A percentile compares a stretch with the other conserved stretches of the same genome.
Conservation (phyloP, 2,113 vertebrate genomes). For the Rhinopomastus cyanomelas region DNA sequence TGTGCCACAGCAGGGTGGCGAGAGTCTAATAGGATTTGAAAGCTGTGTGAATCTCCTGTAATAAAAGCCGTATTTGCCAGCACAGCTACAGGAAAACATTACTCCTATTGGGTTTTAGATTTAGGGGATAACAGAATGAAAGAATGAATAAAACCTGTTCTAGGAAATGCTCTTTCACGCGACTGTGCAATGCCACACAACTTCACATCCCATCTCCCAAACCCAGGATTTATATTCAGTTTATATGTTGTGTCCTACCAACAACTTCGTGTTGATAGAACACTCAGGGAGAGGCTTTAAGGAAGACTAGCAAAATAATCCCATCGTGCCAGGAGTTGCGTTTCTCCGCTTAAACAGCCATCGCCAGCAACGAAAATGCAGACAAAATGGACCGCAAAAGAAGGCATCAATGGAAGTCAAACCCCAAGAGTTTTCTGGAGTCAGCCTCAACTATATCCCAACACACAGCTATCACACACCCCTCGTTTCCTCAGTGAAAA, state of each 20-base stretch:
- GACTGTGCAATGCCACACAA: background rate
- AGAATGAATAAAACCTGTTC: background rate
- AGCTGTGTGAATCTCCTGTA: slow-evolving; percentile 1
- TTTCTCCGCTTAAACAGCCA: slow-evolving; percentile 41
- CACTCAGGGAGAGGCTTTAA: slow-evolving; percentile 38
- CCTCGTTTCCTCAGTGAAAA: slow-evolving; percentile 6
- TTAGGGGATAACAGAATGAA: slow-evolving; percentile 10
- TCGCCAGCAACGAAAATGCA: slow-evolving; percentile 1
- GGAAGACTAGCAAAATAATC: slow-evolving; percentile 67
- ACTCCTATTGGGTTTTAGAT: background rate
- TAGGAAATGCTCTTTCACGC: background rate
- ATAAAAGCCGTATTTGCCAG: slow-evolving; percentile 34
- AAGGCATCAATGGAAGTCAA: background rate
- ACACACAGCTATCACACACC: slow-evolving; percentile 1
- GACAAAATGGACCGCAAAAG: slow-evolving; percentile 4
- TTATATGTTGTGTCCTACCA: slow-evolving; percentile 36
- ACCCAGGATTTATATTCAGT: slow-evolving; percentile 20
- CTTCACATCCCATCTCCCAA: slow-evolving; percentile 26
- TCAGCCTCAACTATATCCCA: slow-evolving; percentile 10
- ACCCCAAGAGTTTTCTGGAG: background rate
- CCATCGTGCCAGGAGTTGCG: slow-evolving; percentile 45
- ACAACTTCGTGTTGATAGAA: slow-evolving; percentile 29
- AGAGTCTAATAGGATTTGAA: slow-evolving; percentile 43
- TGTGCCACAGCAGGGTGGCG: background rate
- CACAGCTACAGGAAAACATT: background rate